Evolutionary conservation across 2,797 vertebrate species (phyloP).

Genomic region (Pipistrellus kuhlii): DNA sequence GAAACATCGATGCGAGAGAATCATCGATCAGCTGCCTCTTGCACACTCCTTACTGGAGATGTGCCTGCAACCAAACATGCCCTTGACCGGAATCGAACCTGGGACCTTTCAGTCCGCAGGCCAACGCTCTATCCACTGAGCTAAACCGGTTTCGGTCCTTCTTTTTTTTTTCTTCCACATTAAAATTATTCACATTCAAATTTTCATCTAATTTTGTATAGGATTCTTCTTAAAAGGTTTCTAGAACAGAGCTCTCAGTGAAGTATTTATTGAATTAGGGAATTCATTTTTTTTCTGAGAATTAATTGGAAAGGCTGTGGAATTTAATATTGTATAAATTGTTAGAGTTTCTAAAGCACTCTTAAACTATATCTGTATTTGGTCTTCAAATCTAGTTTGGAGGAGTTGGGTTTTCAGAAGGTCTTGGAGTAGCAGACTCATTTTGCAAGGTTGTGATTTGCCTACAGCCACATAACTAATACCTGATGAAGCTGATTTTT

Average conservation of each 20-base stretch:
- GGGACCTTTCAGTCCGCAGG: no score
- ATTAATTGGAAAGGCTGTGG: background rate
- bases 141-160: no score
- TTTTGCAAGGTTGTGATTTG: background rate
- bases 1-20: no score
- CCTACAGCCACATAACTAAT: background rate
- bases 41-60: no score
- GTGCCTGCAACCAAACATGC: no score
- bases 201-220: constrained; percentile 37
- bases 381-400: background rate
- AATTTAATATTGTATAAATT: background rate
- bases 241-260: background rate
- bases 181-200: background rate
- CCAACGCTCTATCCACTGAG: no score
- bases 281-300: background rate
- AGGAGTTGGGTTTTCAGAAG: constrained; percentile 1
- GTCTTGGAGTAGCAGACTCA: background rate
- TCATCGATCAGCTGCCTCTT: no score
- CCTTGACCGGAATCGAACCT: no score
- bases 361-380: constrained; percentile 17
- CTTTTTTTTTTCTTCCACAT: background rate
- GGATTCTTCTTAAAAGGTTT: background rate
- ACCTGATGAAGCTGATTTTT: background rate
- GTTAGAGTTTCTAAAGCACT: background rate
- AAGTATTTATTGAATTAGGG: background rate